Conservation (phyloP, 2,113 vertebrate genomes). For the Uropsilus gracilis region DNA sequence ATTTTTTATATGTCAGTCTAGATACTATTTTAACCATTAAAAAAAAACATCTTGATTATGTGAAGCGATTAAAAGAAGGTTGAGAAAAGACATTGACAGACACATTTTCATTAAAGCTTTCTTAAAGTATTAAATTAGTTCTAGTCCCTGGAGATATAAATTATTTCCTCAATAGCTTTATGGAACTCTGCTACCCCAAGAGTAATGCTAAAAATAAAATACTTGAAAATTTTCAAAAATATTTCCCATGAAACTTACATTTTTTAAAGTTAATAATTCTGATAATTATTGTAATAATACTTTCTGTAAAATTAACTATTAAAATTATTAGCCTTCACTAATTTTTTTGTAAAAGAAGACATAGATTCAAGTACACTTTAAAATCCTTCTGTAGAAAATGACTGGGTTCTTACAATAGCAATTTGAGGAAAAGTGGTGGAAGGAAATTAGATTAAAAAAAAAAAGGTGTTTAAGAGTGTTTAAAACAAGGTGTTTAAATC, state of each 20-base stretch:
- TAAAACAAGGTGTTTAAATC: too few relatives aligned
- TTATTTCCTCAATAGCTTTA: neutral
- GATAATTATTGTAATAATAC: neutral
- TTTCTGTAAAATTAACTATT: neutral
- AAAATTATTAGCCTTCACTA: neutral
- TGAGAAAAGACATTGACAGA: neutral
- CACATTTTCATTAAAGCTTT: neutral
- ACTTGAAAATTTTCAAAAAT: neutral
- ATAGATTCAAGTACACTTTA: neutral
- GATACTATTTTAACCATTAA: neutral
- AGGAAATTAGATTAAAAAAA: neutral
- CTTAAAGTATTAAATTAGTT: slow-evolving; percentile 3
- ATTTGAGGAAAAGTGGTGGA: neutral
- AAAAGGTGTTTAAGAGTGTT: too few relatives aligned
- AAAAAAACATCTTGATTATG: neutral
- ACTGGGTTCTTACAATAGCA: neutral
- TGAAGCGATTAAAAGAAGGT: neutral
- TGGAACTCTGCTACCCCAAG: neutral
- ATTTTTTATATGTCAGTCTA: neutral
- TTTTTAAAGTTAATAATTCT: neutral
- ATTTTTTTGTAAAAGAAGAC: neutral
- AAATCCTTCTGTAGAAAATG: neutral
- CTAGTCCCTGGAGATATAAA: neutral
- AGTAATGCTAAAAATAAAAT: neutral
- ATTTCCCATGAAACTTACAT: neutral